Evolutionary conservation across 1,140 invertebrate species (phyloP).

Genomic region (Tigriopus japonicus): DNA sequence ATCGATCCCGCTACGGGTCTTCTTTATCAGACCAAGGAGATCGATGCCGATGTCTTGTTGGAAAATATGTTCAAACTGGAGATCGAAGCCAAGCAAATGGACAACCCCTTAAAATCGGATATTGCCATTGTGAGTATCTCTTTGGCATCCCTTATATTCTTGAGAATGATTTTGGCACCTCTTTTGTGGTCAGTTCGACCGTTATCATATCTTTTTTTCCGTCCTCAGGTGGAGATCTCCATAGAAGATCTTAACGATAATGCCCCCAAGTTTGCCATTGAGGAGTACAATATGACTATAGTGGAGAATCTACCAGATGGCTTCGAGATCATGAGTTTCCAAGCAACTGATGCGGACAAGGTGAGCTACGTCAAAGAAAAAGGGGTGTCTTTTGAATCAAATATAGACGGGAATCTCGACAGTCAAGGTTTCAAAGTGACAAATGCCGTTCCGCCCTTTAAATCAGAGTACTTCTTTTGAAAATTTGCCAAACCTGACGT

Average conservation of each 20-base stretch:
- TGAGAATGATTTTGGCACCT: too few relatives aligned
- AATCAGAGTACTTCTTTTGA: too few relatives aligned
- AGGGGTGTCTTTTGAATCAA: too few relatives aligned
- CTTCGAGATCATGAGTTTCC: slow-evolving; percentile 6
- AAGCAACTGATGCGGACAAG: neutral
- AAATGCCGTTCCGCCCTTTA: too few relatives aligned
- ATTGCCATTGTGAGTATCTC: slow-evolving; percentile 3
- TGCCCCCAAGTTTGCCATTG: slow-evolving; percentile 15
- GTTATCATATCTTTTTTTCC: too few relatives aligned
- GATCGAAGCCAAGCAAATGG: neutral
- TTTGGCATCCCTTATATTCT: too few relatives aligned
- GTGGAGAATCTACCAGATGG: slow-evolving; percentile 14
- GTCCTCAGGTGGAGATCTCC: slow-evolving; percentile 16
- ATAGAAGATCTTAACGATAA: slow-evolving; percentile 22
- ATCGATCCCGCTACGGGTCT: slow-evolving; percentile 49
- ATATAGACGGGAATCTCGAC: too few relatives aligned
- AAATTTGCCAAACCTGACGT: too few relatives aligned
- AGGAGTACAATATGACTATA: slow-evolving; percentile 13
- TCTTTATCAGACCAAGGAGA: slow-evolving; percentile 50
- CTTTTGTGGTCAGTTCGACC: too few relatives aligned
- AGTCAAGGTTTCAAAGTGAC: too few relatives aligned
- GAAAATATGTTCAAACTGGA: neutral
- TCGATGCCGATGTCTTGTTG: slow-evolving; percentile 44
- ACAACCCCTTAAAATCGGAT: neutral
- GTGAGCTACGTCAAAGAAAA: too few relatives aligned